These are phyloP conservation scores for Peromyscus californicus DNA, from an alignment of 2,113 vertebrate species.

Conservation along the genomic window DNA sequence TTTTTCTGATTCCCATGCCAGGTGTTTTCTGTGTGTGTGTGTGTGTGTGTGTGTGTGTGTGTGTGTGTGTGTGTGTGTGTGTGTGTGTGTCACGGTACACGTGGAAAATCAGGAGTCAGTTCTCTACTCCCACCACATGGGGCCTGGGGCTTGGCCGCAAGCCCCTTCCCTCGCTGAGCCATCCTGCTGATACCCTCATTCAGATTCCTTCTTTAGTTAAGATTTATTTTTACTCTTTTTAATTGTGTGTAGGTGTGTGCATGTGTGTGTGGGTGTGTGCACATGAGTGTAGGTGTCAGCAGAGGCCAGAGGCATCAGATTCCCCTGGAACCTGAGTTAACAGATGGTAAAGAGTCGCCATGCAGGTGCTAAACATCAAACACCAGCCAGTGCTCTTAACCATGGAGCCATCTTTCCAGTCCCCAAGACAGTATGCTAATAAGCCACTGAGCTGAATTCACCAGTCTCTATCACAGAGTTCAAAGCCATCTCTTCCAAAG, in stretches of 20 bases:
- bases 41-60: neutral
- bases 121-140: neutral
- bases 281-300: neutral
- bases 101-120: neutral
- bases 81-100: neutral
- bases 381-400: neutral
- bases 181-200: neutral
- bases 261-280: neutral
- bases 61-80: too few species aligned
- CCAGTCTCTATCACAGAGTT: neutral
- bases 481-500: neutral
- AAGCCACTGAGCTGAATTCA: neutral
- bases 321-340: neutral
- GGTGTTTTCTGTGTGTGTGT: neutral
- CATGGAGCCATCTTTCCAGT: neutral
- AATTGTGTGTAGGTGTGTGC: neutral
- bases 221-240: neutral
- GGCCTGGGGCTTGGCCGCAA: neutral
- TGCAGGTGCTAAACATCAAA: neutral
- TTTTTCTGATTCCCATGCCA: neutral
- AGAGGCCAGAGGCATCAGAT: neutral
- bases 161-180: neutral
- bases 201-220: neutral
- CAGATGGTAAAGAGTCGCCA: neutral
- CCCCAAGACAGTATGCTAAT: neutral